A percentile compares a stretch with the other conserved stretches of the same genome.
phyloP scores from a whole-genome alignment of 1,140 invertebrate genomes.

The Zophobas atratus region DNA sequence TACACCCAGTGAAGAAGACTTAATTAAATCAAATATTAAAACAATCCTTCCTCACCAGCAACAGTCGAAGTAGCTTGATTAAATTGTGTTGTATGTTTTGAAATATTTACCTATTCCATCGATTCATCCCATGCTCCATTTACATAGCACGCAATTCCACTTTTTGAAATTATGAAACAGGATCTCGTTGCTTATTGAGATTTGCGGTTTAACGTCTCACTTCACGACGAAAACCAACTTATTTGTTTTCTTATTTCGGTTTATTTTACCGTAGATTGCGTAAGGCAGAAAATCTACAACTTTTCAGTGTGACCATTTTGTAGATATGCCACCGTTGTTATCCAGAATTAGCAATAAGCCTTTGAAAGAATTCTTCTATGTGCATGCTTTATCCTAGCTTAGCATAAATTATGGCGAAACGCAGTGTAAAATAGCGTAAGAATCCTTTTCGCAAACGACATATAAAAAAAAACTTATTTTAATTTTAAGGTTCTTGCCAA shows the following conservation, averaged over 20 bases:
- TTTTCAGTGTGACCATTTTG: not conserved
- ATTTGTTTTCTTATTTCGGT: not conserved
- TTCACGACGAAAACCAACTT: not conserved
- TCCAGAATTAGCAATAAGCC: too few relatives aligned
- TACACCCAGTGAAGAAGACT: too few relatives aligned
- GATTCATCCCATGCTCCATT: not conserved
- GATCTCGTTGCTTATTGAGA: constrained; percentile 1
- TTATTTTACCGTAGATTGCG: not conserved
- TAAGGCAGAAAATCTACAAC: not conserved
- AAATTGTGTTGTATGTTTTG: not conserved
- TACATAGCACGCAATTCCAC: not conserved
- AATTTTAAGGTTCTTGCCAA: too few relatives aligned
- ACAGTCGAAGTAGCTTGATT: not conserved
- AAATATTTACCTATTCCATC: not conserved
- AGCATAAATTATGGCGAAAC: too few relatives aligned
- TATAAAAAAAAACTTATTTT: too few relatives aligned
- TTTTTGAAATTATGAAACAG: not conserved
- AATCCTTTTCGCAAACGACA: too few relatives aligned
- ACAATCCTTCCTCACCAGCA: not conserved
- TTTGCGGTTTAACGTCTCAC: constrained; percentile 4
- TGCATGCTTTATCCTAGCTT: too few relatives aligned
- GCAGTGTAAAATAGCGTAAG: too few relatives aligned
- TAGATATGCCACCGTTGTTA: too few relatives aligned
- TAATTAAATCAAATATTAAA: too few relatives aligned
- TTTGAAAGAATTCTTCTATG: too few relatives aligned